Evolutionary conservation across 2,797 vertebrate species (phyloP).

Genomic region (Hozukius guyotensis): DNA sequence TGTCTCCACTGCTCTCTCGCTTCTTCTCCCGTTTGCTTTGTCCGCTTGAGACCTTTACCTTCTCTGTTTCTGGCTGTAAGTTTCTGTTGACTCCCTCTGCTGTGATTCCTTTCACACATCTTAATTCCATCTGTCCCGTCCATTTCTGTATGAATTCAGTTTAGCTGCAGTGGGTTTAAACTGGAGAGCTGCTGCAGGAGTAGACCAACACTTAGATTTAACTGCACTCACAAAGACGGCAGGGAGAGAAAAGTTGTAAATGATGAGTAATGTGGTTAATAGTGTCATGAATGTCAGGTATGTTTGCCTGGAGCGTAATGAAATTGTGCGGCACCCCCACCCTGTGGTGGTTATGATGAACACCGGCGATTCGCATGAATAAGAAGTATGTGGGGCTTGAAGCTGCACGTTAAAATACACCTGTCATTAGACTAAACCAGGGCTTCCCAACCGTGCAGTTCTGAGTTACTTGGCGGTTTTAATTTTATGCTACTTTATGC

Average conservation of each 20-base stretch:
- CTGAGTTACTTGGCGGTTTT: neutral
- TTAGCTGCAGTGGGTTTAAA: neutral
- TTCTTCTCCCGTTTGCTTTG: conserved; percentile 52
- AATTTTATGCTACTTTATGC: neutral
- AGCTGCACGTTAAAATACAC: neutral
- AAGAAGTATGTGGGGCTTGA: neutral
- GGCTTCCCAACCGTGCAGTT: neutral
- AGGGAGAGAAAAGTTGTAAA: conserved; percentile 8
- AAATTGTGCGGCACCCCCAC: conserved; percentile 49
- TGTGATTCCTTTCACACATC: conserved; percentile 11
- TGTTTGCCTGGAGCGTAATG: neutral
- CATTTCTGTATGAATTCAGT: neutral
- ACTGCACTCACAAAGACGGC: neutral
- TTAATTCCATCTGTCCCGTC: neutral
- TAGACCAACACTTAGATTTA: neutral
- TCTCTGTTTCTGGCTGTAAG: conserved; percentile 75
- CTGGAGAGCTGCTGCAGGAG: neutral
- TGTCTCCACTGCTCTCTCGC: conserved; percentile 50
- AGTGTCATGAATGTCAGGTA: conserved; percentile 49
- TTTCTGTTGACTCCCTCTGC: conserved; percentile 59
- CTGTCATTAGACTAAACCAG: neutral
- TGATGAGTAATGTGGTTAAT: conserved; percentile 37
- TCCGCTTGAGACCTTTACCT: conserved; percentile 67
- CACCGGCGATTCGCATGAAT: neutral
- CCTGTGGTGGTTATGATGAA: conserved; percentile 57